Base-by-base conservation (phyloP, 2,888 invertebrate genomes). In the Octodonta nipae region DNA sequence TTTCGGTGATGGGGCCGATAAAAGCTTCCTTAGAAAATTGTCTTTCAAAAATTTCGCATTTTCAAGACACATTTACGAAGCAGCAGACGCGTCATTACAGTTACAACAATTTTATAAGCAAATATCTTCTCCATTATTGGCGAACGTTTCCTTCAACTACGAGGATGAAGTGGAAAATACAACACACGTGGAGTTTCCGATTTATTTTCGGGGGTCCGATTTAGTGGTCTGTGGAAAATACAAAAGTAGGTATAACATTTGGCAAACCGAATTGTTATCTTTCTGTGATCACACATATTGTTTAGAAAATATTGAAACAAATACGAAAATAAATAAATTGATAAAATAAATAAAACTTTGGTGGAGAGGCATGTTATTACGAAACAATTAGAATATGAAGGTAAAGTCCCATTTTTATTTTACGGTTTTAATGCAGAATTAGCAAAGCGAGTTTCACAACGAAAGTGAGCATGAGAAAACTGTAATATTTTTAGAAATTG, bases 51-150 rank as follows among this genome's bases (percentile, higher is more conserved):
- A 76, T 57, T 63, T 63, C 5, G 80, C 77, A 3, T 73, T 75
- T 54, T 70, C 73, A 47, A 61, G 75, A 2, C 71, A 73, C 54
- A 78, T 81, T 41, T 78, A 78, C 56, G 76, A 74, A 51, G 74
- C 71, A 16, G 63, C 73, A 0, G 77, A 77, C 53, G 73, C 77
- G 2, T 66, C 69, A 34, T 54, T 72, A 24, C 79, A 80, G 53
- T 60, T 80, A 28, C 61, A 67, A 22, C 68, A 70, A 51, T 77
- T 75, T 60, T 76, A 75, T 61, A 63, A 64, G 12, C 71, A 75
- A 57, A 71, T 81, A 33, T 68, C 78, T 1, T 72, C 74, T 5
- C 78, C 79, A 1, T 60, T 77, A 7, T 60, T 79, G 29, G 61
- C 71, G 2, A 66, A 78, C 46, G 69, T 79, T 2, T 65, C 76